Conservation (phyloP, 2,888 invertebrate species). For the Trichogramma dendrolimi region DNA sequence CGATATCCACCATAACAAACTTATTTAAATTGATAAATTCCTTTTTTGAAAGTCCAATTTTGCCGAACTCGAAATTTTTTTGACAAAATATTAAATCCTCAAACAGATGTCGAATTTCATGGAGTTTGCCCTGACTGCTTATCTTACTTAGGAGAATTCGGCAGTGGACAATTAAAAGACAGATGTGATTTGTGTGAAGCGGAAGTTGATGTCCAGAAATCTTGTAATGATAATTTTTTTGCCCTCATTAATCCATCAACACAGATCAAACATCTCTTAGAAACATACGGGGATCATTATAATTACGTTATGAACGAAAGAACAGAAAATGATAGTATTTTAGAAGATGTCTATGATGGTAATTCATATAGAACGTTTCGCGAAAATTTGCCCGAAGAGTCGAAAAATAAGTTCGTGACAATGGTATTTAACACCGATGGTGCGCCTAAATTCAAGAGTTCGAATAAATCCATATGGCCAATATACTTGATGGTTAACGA, state of each 20-base stretch:
- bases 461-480: too few species aligned
- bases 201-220: background rate
- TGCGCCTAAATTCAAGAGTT: too few species aligned
- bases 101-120: background rate
- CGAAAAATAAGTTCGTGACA: background rate
- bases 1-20: too few species aligned
- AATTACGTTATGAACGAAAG: background rate
- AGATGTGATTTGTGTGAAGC: background rate
- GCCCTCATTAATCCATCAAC: background rate
- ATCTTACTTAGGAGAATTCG: background rate
- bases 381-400: background rate
- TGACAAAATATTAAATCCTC: background rate
- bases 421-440: background rate
- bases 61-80: background rate
- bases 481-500: too few species aligned
- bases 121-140: background rate
- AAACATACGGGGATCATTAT: background rate
- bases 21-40: too few species aligned
- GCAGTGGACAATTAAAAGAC: background rate
- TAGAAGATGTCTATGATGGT: background rate
- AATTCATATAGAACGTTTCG: background rate
- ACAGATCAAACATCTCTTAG: background rate
- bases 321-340: background rate
- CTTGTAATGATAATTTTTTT: background rate
- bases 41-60: background rate